phyloP scores from a whole-genome alignment of 2,797 vertebrate species.

The Peromyscus nudipes region DNA sequence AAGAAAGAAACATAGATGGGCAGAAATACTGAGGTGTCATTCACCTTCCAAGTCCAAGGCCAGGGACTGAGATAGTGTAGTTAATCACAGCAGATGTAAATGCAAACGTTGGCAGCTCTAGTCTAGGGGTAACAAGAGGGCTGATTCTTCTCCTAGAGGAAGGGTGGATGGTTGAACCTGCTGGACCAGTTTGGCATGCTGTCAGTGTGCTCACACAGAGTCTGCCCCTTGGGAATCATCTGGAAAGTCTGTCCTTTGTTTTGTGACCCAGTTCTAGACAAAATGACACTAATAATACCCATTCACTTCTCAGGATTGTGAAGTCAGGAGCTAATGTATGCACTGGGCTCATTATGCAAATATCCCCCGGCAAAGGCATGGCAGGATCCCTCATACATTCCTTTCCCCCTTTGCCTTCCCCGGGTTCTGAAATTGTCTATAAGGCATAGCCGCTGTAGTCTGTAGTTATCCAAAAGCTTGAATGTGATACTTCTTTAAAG shows the following conservation, averaged over 20 bases:
- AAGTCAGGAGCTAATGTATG: not conserved
- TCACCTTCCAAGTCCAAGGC: not conserved
- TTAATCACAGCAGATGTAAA: not conserved
- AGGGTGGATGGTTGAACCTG: not conserved
- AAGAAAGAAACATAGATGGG: not conserved
- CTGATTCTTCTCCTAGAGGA: not conserved
- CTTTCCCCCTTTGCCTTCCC: not conserved
- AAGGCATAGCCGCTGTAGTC: not conserved
- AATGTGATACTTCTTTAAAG: not conserved
- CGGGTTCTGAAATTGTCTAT: not conserved
- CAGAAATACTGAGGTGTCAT: not conserved
- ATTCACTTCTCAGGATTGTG: not conserved
- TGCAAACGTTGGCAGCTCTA: not conserved
- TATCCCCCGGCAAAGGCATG: too few species aligned
- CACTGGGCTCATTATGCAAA: conserved; percentile 43
- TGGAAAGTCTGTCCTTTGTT: not conserved
- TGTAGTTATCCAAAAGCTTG: not conserved
- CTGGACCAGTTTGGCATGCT: not conserved
- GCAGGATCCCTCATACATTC: not conserved
- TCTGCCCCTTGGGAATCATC: not conserved
- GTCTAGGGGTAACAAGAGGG: not conserved
- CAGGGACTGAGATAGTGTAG: not conserved
- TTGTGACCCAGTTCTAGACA: conserved; percentile 56
- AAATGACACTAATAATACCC: conserved; percentile 27
- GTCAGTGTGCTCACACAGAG: not conserved